Evolutionary conservation across 2,113 vertebrate species (phyloP).

Genomic region (Coregonus clupeaformis): DNA sequence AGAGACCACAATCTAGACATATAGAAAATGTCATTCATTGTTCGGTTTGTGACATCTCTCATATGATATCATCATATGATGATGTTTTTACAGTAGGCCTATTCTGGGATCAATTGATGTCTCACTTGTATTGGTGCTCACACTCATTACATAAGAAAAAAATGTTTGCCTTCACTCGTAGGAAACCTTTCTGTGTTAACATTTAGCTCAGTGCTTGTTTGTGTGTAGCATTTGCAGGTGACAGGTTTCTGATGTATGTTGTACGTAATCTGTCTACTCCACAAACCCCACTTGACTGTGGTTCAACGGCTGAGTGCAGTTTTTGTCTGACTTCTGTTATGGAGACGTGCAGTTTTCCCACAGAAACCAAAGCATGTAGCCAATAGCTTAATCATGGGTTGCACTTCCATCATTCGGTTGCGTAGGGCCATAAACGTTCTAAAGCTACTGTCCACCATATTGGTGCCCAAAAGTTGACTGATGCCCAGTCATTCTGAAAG

Average conservation of each 20-base stretch:
- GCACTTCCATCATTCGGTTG: too few relatives aligned
- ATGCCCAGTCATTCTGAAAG: background rate
- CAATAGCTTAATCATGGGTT: too few relatives aligned
- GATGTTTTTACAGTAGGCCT: too few relatives aligned
- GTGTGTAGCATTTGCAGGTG: background rate
- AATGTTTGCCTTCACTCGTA: too few relatives aligned
- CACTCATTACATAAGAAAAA: background rate
- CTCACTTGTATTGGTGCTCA: background rate
- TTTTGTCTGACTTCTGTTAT: slow-evolving; percentile 33
- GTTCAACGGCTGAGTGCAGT: slow-evolving; percentile 17
- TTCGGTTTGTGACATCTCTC: too few relatives aligned
- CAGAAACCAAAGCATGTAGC: background rate
- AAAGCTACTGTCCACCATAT: too few relatives aligned
- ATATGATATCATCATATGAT: too few relatives aligned
- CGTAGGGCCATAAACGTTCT: too few relatives aligned
- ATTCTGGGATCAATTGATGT: background rate
- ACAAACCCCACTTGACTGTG: slow-evolving; percentile 21
- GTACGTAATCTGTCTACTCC: background rate
- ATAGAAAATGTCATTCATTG: too few relatives aligned
- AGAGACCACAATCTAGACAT: too few relatives aligned
- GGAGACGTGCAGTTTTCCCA: slow-evolving; percentile 10
- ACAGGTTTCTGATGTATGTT: background rate
- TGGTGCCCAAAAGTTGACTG: too few relatives aligned
- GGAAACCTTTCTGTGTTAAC: background rate
- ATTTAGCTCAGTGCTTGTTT: background rate